These are phyloP conservation scores for Caenorhabditis virilis DNA, from an alignment of 2,888 invertebrate species.

Conservation along the genomic window DNA sequence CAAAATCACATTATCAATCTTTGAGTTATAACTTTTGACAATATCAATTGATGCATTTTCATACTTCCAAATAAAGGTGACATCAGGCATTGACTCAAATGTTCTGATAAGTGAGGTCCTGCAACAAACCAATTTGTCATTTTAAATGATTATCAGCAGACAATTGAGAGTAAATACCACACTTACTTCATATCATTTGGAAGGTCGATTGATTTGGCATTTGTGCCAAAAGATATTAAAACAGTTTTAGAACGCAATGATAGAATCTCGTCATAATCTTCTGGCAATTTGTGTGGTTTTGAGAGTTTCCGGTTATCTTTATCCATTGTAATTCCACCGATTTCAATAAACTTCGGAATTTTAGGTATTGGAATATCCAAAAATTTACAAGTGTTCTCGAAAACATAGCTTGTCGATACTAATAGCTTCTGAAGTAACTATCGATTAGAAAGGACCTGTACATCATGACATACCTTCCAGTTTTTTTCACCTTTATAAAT, in stretches of 20 bases:
- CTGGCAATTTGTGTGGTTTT: slow-evolving; percentile 9
- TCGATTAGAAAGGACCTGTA: too few relatives aligned
- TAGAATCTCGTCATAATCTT: slow-evolving; percentile 11
- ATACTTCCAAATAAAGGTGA: slow-evolving; percentile 51
- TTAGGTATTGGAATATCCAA: slow-evolving; percentile 23
- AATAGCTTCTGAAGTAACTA: too few relatives aligned
- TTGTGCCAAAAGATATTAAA: slow-evolving; percentile 29
- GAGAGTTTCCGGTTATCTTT: too few relatives aligned
- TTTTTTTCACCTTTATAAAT: slow-evolving; percentile 10
- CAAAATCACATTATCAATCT: slow-evolving; percentile 42
- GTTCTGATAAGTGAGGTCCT: slow-evolving; percentile 31
- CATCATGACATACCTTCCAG: slow-evolving; percentile 24
- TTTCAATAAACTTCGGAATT: slow-evolving; percentile 20
- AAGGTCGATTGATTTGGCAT: slow-evolving; percentile 14
- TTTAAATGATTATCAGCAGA: too few relatives aligned
- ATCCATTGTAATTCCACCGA: slow-evolving; percentile 22
- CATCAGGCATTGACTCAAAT: slow-evolving; percentile 30
- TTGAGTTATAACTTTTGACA: too few relatives aligned
- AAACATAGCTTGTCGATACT: slow-evolving; percentile 15
- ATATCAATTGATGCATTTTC: slow-evolving; percentile 24
- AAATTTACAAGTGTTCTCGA: slow-evolving; percentile 18
- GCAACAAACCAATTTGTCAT: too few relatives aligned
- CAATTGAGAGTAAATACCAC: too few relatives aligned
- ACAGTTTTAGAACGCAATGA: slow-evolving; percentile 13
- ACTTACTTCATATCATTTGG: slow-evolving; percentile 21